phyloP scores from a whole-genome alignment of 2,888 invertebrate genomes.

The Microplitis deprimator region DNA sequence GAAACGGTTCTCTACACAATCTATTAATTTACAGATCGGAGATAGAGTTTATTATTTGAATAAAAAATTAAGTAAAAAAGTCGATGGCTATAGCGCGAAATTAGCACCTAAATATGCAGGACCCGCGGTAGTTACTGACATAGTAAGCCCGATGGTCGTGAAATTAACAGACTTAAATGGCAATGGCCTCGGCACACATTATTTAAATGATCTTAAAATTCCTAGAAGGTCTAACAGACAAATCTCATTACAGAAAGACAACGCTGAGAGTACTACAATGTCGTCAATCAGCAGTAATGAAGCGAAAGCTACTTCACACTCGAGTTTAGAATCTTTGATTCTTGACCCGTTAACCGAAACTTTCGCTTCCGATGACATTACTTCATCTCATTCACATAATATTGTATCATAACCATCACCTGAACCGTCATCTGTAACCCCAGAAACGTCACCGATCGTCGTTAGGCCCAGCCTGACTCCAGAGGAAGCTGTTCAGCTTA shows the following conservation, averaged over 20 bases:
- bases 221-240: slow-evolving; percentile 32
- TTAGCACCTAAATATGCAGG: slow-evolving; percentile 37
- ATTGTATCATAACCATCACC: no score
- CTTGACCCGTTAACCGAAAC: background rate
- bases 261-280: background rate
- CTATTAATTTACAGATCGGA: slow-evolving; percentile 31
- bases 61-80: slow-evolving; percentile 27
- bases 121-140: slow-evolving; percentile 26
- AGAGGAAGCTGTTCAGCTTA: no score
- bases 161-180: slow-evolving; percentile 29
- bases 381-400: no score
- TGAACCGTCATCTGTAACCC: no score
- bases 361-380: no score
- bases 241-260: slow-evolving; percentile 18
- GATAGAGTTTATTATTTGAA: slow-evolving; percentile 32
- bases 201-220: slow-evolving; percentile 41
- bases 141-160: slow-evolving; percentile 25
- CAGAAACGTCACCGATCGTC: no score
- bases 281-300: background rate
- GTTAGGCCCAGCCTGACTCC: no score
- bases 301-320: background rate
- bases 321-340: background rate
- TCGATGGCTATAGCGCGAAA: slow-evolving; percentile 32
- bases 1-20: slow-evolving; percentile 11
- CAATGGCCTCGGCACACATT: slow-evolving; percentile 41